Evolutionary conservation across 2,113 vertebrate species (phyloP), one percentile per base, ranked within the genome.

Genomic region (Nibea coibor): DNA sequence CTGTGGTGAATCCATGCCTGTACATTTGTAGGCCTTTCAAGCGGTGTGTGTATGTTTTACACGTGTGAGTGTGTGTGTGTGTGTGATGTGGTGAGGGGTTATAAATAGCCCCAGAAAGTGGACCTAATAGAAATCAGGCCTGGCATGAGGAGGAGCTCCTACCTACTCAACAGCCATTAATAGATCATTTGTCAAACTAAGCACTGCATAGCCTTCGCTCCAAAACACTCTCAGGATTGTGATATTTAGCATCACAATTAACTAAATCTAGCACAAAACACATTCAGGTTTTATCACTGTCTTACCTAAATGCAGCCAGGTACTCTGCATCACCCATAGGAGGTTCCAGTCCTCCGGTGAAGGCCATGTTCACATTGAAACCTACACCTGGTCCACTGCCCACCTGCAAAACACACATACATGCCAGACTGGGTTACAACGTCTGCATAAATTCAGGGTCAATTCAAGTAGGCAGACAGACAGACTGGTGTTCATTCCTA

Each of bases 291-390:
- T 43, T 22, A 9, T 42, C 9, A 51, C 0, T 0, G 16, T 65
- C 53, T 93, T 94, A 99, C 98, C 98, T 97, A 94, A 99, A 99
- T 35, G 98, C 98, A 19, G 97, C 95, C 84, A 99, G 87, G 90
- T 99, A 99, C 15, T 99, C 98, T 0, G 95, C 94, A 16, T 99
- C 98, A 17, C 96, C 95, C 97, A 99, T 98, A 6, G 98, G 98
- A 3, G 97, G 98, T 15, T 98, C 96, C 16, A 99, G 95, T 79
- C 98, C 98, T 4, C 98, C 98, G 0, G 98, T 97, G 83, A 98
- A 99, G 26, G 98, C 98, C 95, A 99, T 97, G 91, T 99, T 99
- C 59, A 99, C 97, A 0, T 97, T 99, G 93, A 98, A 99, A 83
- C 98, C 98, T 35, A 94, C 87, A 14, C 97, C 98, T 2, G 97